A percentile compares a stretch with the other conserved stretches of the same genome.
Conservation (phyloP, 2,113 vertebrate species). For the Lutjanus erythropterus region DNA sequence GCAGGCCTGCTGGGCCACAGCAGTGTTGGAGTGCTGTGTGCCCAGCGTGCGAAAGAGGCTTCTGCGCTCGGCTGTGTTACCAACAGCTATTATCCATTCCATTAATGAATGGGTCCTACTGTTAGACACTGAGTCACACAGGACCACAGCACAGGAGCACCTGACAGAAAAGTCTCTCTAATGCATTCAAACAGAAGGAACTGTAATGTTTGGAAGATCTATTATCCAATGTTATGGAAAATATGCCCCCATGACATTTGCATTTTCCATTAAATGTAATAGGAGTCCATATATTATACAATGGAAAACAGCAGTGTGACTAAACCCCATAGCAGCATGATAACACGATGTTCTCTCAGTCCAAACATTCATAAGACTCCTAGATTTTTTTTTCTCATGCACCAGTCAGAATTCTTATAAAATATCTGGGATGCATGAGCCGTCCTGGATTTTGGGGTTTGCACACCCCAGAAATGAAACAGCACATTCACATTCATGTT, state of each 20-base stretch:
- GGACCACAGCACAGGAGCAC: conserved; percentile 37
- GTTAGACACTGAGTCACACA: conserved; percentile 53
- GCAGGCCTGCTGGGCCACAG: conserved; percentile 65
- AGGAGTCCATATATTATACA: conserved; percentile 2
- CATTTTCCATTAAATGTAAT: conserved; percentile 31
- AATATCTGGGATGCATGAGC: background rate
- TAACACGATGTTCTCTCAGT: background rate
- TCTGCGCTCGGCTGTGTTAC: conserved; percentile 39
- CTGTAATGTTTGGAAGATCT: conserved; percentile 16
- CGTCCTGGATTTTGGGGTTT: conserved; percentile 1
- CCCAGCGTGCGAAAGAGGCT: conserved; percentile 68
- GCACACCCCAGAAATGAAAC: background rate
- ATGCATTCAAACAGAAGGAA: conserved; percentile 45
- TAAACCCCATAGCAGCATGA: background rate
- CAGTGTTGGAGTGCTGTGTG: conserved; percentile 62
- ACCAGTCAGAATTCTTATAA: background rate
- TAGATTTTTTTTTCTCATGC: background rate
- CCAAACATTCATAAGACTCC: background rate
- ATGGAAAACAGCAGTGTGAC: background rate
- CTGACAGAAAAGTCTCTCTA: conserved; percentile 38
- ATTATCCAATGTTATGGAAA: conserved; percentile 6
- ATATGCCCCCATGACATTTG: conserved; percentile 1
- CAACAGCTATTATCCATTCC: conserved; percentile 60
- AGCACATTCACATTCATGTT: background rate
- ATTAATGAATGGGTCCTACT: conserved; percentile 69